Evolutionary conservation across 2,113 vertebrate genomes (phyloP).

Genomic region (Crypturellus undulatus): DNA sequence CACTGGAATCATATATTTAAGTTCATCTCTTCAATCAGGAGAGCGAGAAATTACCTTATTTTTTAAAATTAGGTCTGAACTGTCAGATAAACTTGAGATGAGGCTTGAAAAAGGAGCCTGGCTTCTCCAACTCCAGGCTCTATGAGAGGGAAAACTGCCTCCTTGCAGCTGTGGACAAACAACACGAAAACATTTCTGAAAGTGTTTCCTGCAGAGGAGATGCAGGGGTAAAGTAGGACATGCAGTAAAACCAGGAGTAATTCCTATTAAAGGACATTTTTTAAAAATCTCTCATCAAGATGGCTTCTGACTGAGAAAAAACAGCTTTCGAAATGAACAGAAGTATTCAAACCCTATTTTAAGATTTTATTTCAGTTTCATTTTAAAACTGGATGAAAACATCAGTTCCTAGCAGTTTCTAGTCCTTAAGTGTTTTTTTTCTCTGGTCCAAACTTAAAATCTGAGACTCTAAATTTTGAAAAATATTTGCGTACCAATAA

Average conservation of each 20-base stretch:
- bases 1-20: background rate
- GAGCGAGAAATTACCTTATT: background rate
- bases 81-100: background rate
- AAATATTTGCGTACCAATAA: background rate
- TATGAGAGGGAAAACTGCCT: background rate
- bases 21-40: conserved; percentile 23
- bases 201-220: background rate
- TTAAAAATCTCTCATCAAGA: background rate
- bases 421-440: background rate
- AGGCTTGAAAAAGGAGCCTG: background rate
- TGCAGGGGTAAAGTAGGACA: accelerated
- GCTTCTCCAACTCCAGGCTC: background rate
- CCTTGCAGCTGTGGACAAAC: background rate
- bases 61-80: background rate
- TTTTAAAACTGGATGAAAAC: background rate
- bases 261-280: background rate
- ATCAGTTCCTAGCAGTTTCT: background rate
- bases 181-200: background rate
- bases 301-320: background rate
- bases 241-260: background rate
- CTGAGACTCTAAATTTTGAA: background rate
- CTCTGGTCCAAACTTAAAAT: background rate
- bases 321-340: background rate
- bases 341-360: background rate
- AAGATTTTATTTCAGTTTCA: background rate